These are phyloP conservation scores for Acrossocheilus fasciatus DNA, from an alignment of 2,797 vertebrate genomes.

Conservation along the genomic window DNA sequence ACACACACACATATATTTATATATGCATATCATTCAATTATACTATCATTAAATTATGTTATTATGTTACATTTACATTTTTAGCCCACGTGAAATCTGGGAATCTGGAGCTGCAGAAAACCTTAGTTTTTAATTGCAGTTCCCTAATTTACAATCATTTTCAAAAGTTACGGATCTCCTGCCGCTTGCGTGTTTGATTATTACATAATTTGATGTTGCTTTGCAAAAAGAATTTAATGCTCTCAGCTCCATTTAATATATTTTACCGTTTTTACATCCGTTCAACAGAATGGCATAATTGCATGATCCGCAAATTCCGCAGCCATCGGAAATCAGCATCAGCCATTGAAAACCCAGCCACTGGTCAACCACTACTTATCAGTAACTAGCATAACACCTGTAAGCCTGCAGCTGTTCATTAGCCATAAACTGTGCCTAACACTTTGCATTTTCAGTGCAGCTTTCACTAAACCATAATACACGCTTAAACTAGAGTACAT, in stretches of 20 bases:
- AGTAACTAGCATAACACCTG: neutral
- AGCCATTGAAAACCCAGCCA: neutral
- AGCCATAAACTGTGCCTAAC: neutral
- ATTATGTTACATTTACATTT: neutral
- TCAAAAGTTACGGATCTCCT: neutral
- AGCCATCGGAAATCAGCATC: neutral
- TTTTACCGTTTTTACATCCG: neutral
- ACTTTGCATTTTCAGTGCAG: neutral
- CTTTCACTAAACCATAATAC: neutral
- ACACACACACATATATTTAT: no score
- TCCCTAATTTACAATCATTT: neutral
- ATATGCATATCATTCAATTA: neutral
- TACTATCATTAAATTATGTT: neutral
- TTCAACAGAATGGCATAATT: neutral
- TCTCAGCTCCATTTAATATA: neutral
- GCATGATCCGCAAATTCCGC: neutral
- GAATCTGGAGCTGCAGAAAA: neutral
- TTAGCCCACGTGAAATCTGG: no score
- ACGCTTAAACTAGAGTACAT: neutral
- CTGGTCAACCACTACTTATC: neutral
- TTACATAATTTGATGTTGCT: neutral
- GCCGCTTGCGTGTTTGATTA: neutral
- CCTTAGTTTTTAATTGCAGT: neutral
- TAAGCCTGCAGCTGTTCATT: conserved; percentile 5
- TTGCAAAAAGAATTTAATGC: neutral